phyloP scores from a whole-genome alignment of 2,888 invertebrate genomes.

The Synanthedon vespiformis region DNA sequence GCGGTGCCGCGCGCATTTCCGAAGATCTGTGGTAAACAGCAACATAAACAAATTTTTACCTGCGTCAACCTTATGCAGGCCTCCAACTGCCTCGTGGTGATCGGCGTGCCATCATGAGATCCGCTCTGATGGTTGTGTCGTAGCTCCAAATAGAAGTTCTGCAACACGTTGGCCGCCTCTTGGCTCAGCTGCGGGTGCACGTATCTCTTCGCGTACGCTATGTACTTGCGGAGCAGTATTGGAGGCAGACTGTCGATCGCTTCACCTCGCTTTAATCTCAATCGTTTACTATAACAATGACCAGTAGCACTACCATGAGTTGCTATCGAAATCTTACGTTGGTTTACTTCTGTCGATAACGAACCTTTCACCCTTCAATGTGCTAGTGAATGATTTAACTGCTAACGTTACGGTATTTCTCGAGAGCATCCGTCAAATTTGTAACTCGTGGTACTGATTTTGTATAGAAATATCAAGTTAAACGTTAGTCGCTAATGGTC shows the following conservation, averaged over 20 bases:
- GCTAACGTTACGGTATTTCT: no score
- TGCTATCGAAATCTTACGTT: no score
- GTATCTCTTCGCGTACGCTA: constrained; percentile 90
- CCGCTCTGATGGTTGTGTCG: constrained; percentile 74
- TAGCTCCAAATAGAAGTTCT: constrained; percentile 85
- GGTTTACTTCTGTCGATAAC: no score
- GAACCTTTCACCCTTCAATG: no score
- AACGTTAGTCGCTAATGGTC: no score
- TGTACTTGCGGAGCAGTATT: constrained; percentile 86
- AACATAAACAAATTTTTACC: constrained; percentile 32
- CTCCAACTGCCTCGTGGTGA: constrained; percentile 90
- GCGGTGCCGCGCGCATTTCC: no score
- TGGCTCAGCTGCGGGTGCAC: constrained; percentile 82
- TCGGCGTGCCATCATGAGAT: constrained; percentile 76
- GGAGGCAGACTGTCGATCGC: constrained; percentile 79
- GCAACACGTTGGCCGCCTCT: constrained; percentile 78
- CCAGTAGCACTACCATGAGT: no score
- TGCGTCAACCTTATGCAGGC: constrained; percentile 88
- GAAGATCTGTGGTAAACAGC: no score
- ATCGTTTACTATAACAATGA: constrained; percentile 62
- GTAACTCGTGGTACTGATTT: no score
- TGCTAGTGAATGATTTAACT: no score
- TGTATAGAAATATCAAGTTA: no score
- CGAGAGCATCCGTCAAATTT: no score
- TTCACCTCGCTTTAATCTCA: constrained; percentile 72